Percentiles rank a stretch among this genome's conserved stretches.
These are phyloP conservation scores for Philereme transversata DNA, from an alignment of 2,888 invertebrate species.

Conservation along the genomic window DNA sequence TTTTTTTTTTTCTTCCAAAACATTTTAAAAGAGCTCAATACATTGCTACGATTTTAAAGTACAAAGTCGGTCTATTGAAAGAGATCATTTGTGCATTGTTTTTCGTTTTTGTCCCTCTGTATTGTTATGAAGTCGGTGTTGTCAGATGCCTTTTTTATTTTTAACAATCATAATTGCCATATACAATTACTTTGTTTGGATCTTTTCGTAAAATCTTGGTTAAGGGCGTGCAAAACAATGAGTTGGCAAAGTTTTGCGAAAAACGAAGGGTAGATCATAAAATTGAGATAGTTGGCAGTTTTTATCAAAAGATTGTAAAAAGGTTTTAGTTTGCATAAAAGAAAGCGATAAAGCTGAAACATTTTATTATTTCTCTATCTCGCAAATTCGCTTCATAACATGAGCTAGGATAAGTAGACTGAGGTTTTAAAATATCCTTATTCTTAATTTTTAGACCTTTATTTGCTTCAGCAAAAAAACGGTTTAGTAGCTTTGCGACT, in stretches of 20 bases:
- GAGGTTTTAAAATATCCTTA: too few relatives aligned
- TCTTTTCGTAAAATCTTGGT: conserved; percentile 49
- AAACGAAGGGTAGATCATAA: conserved; percentile 43
- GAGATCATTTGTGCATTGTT: conserved; percentile 8
- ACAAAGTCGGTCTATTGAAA: conserved; percentile 11
- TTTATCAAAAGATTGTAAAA: conserved; percentile 23
- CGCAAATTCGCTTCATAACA: too few relatives aligned
- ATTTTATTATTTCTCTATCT: too few relatives aligned
- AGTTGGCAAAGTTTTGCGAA: conserved; percentile 50
- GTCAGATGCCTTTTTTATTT: conserved; percentile 45
- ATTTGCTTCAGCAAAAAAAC: too few relatives aligned
- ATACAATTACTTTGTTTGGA: conserved; percentile 46
- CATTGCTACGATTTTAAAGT: conserved; percentile 1
- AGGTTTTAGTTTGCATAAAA: too few relatives aligned
- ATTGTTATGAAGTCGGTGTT: conserved; percentile 42
- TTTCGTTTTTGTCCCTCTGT: conserved; percentile 9
- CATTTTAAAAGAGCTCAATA: too few relatives aligned
- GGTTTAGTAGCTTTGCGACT: too few relatives aligned
- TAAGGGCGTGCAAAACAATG: conserved; percentile 51
- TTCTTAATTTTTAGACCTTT: too few relatives aligned
- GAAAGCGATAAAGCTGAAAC: too few relatives aligned
- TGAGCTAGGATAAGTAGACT: too few relatives aligned
- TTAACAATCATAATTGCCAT: conserved; percentile 53
- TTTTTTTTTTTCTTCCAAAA: too few relatives aligned
- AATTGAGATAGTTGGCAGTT: conserved; percentile 31